Evolutionary conservation across 2,888 invertebrate species (phyloP).

Genomic region (Dolomedes plantarius): DNA sequence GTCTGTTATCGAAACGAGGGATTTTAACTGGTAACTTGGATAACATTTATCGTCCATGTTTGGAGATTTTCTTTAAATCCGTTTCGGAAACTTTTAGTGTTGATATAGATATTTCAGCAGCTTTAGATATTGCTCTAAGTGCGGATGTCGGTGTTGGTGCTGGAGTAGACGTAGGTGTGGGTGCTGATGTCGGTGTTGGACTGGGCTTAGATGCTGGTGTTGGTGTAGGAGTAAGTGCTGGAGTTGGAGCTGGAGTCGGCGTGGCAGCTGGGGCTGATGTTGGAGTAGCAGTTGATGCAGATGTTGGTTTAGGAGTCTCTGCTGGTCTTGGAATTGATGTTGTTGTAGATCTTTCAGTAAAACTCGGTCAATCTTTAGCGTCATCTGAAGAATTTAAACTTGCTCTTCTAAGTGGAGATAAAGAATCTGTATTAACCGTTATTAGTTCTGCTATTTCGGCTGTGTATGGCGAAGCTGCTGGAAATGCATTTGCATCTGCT

Average conservation of each 20-base stretch:
- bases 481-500: not conserved
- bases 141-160: not conserved
- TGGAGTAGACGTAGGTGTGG: not conserved
- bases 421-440: not conserved
- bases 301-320: not conserved
- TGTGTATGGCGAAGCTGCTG: not conserved
- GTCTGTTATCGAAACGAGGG: too few species aligned
- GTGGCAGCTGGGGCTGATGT: too few species aligned
- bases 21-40: too few species aligned
- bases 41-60: too few species aligned
- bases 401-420: not conserved
- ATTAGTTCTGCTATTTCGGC: not conserved
- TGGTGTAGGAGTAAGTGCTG: not conserved
- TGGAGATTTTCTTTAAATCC: too few species aligned
- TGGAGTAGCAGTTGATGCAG: not conserved
- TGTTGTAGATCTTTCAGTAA: not conserved
- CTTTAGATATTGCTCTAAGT: not conserved
- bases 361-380: not conserved
- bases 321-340: not conserved
- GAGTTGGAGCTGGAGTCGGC: too few species aligned
- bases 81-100: not conserved
- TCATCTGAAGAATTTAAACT: constrained; percentile 2
- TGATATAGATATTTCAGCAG: not conserved
- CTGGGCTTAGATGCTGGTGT: not conserved
- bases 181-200: not conserved